phyloP scores from a whole-genome alignment of 2,113 vertebrate genomes.

The Himantopus leucocephalus region DNA sequence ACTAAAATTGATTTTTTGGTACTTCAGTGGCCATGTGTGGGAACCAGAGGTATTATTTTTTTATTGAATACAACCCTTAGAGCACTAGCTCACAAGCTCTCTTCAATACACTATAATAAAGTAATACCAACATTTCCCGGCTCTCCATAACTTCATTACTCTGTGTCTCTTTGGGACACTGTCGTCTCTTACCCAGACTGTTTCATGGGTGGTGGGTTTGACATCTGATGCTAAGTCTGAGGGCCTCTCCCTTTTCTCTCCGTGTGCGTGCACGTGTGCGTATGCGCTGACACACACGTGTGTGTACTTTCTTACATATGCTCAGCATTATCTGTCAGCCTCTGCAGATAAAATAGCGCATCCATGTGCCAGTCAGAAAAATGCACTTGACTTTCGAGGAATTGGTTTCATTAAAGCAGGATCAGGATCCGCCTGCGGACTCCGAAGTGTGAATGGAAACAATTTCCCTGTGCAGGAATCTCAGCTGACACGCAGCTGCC shows the following conservation, averaged over 20 bases:
- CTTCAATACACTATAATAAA: constrained; percentile 53
- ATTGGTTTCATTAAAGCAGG: neutral
- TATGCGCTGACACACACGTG: fast-evolving
- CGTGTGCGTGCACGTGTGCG: neutral
- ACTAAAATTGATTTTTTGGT: constrained; percentile 71
- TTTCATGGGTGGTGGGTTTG: neutral
- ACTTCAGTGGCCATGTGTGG: constrained; percentile 49
- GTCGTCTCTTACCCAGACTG: neutral
- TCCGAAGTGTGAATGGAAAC: constrained; percentile 18
- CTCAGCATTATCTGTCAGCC: neutral
- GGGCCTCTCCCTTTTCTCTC: neutral
- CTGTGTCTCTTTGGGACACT: constrained; percentile 25
- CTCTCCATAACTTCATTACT: constrained; percentile 56
- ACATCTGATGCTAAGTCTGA: neutral
- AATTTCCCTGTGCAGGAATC: neutral
- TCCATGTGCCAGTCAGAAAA: neutral
- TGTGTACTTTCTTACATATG: neutral
- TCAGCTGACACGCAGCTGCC: constrained; percentile 28
- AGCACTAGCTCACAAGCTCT: constrained; percentile 38
- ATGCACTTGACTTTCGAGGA: neutral
- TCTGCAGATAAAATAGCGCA: neutral
- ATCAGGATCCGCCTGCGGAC: neutral
- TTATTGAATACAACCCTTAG: constrained; percentile 57
- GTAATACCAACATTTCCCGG: constrained; percentile 59
- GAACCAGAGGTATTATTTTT: constrained; percentile 59